Conservation (phyloP, 2,113 vertebrate genomes). For the Gobiocypris rarus region DNA sequence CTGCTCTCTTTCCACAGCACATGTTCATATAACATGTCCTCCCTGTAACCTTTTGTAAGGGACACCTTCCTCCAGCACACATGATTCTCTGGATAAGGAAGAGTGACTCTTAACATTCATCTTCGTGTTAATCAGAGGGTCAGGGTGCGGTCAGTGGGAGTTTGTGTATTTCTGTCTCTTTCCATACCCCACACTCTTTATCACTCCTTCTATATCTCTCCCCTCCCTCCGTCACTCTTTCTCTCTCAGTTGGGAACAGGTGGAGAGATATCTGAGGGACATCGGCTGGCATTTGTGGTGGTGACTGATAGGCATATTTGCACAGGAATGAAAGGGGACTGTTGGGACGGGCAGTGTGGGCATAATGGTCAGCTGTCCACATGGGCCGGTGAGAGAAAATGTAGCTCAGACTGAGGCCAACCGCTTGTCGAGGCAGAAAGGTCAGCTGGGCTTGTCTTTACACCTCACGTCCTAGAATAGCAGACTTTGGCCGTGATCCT, state of each 20-base stretch:
- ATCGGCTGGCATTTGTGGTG: constrained; percentile 63
- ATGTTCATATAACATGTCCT: constrained; percentile 9
- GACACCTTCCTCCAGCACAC: not conserved
- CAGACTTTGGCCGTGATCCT: constrained; percentile 16
- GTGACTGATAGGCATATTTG: constrained; percentile 56
- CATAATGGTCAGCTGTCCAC: constrained; percentile 50
- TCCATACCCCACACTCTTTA: constrained; percentile 21
- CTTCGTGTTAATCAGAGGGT: not conserved
- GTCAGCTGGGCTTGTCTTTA: constrained; percentile 38
- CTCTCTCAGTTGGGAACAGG: constrained; percentile 55
- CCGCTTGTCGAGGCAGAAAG: constrained; percentile 31
- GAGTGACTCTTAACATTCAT: not conserved
- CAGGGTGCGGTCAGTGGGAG: constrained; percentile 29
- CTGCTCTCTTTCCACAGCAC: constrained; percentile 29
- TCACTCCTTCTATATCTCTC: constrained; percentile 21
- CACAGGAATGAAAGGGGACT: constrained; percentile 34
- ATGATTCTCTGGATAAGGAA: constrained; percentile 11
- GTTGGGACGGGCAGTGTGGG: constrained; percentile 24
- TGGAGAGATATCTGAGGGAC: constrained; percentile 59
- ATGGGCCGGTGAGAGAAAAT: constrained; percentile 38
- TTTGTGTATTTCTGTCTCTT: constrained; percentile 31
- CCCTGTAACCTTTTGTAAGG: constrained; percentile 29
- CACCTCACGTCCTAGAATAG: constrained; percentile 51
- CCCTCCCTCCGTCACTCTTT: constrained; percentile 20
- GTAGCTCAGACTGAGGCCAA: not conserved